Percentiles rank a stretch among this genome's conserved stretches.
Conservation (phyloP, 2,797 vertebrate genomes). For the Phoebastria nigripes region DNA sequence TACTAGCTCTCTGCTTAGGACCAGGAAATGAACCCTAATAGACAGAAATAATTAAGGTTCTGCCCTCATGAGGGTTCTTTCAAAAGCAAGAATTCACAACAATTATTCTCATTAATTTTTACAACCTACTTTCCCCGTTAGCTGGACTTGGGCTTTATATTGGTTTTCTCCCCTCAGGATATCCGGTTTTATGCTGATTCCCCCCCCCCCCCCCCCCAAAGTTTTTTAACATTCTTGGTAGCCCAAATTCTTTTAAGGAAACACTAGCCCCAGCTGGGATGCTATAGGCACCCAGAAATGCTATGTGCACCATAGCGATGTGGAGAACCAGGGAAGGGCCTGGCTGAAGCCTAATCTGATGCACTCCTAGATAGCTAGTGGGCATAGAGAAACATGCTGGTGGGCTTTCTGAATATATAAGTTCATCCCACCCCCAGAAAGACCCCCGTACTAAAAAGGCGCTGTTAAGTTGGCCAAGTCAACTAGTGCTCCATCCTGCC, state of each 20-base stretch:
- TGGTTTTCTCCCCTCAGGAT: slow-evolving; percentile 33
- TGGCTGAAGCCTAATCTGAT: background rate
- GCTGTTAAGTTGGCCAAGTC: no score
- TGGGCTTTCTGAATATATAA: background rate
- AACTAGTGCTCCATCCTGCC: background rate
- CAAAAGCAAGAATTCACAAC: slow-evolving; percentile 75
- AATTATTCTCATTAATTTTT: slow-evolving; percentile 82
- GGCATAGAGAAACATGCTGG: background rate
- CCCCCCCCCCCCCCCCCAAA: no score
- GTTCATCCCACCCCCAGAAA: background rate
- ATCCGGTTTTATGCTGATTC: slow-evolving; percentile 46
- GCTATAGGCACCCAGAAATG: background rate
- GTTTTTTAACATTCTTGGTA: background rate
- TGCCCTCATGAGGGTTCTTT: slow-evolving; percentile 56
- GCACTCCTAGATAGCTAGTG: background rate
- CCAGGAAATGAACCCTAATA: slow-evolving; percentile 80
- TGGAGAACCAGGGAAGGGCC: background rate
- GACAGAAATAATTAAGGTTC: slow-evolving; percentile 80
- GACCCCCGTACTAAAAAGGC: fast-evolving
- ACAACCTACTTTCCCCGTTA: slow-evolving; percentile 68
- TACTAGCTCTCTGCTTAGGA: slow-evolving; percentile 70
- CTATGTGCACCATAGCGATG: fast-evolving
- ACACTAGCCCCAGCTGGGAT: background rate
- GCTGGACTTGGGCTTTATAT: slow-evolving; percentile 59
- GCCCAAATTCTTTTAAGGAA: background rate